These are phyloP conservation scores for Phyllotreta striolata DNA, from an alignment of 2,888 invertebrate genomes.

Conservation along the genomic window DNA sequence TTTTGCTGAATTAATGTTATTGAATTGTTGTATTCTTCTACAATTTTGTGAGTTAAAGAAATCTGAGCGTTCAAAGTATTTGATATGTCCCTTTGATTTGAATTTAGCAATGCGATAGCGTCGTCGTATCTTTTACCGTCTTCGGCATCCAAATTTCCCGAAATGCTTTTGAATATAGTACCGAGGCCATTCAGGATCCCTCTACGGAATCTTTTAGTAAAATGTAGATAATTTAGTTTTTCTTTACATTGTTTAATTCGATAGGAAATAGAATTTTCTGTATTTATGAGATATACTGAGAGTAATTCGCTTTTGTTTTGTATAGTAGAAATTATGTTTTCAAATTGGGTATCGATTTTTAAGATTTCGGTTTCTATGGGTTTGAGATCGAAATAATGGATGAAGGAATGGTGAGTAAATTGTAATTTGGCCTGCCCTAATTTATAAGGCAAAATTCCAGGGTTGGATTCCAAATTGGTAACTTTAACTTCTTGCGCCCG, in stretches of 20 bases:
- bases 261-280: slow-evolving; percentile 7
- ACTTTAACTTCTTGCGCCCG: slow-evolving; percentile 21
- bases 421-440: slow-evolving; percentile 31
- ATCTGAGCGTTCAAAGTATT: slow-evolving; percentile 10
- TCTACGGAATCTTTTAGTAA: slow-evolving; percentile 18
- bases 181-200: slow-evolving; percentile 30
- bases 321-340: slow-evolving; percentile 4
- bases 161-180: slow-evolving; percentile 29
- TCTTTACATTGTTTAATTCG: background rate
- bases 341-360: slow-evolving; percentile 17
- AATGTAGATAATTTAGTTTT: slow-evolving; percentile 14
- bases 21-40: background rate
- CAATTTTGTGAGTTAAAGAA: slow-evolving; percentile 2
- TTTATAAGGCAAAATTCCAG: slow-evolving; percentile 27
- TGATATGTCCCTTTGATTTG: slow-evolving; percentile 5
- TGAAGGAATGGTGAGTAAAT: slow-evolving; percentile 15
- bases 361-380: slow-evolving; percentile 8
- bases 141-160: slow-evolving; percentile 30
- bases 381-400: slow-evolving; percentile 18
- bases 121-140: slow-evolving; percentile 19
- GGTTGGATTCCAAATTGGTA: slow-evolving; percentile 19
- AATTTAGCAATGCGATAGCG: background rate
- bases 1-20: no score
- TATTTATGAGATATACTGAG: background rate
- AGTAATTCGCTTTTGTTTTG: slow-evolving; percentile 1